Evolutionary conservation across 2,888 invertebrate species (phyloP).

Genomic region (Gortyna flavago): DNA sequence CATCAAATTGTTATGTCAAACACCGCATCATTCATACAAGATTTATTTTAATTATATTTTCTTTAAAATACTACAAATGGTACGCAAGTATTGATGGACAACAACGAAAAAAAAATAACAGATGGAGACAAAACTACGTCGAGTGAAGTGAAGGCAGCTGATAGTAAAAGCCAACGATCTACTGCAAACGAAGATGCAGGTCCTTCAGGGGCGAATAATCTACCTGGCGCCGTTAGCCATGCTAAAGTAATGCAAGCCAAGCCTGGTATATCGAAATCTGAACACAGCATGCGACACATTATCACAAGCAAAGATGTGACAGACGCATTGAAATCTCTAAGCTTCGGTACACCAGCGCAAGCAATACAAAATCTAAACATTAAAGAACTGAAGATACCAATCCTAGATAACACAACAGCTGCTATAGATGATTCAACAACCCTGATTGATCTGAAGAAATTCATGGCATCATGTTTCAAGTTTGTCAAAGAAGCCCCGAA

Average conservation of each 20-base stretch:
- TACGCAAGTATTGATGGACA: constrained; percentile 81
- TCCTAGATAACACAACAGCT: constrained; percentile 66
- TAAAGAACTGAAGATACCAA: constrained; percentile 78
- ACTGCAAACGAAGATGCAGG: constrained; percentile 79
- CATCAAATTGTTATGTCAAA: constrained; percentile 66
- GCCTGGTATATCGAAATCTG: constrained; percentile 84
- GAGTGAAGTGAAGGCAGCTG: constrained; percentile 65
- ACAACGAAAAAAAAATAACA: constrained; percentile 73
- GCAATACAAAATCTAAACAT: constrained; percentile 70
- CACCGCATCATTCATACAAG: constrained; percentile 65
- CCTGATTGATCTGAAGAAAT: constrained; percentile 81
- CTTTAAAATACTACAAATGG: constrained; percentile 78
- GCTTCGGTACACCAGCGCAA: constrained; percentile 73
- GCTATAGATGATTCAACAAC: constrained; percentile 74
- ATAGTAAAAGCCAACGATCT: constrained; percentile 51
- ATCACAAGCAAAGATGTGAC: constrained; percentile 83
- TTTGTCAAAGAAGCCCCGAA: constrained; percentile 74
- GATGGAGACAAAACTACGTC: constrained; percentile 71
- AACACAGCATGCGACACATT: constrained; percentile 82
- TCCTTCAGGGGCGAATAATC: constrained; percentile 75
- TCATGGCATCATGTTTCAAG: constrained; percentile 85
- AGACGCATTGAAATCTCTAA: constrained; percentile 82
- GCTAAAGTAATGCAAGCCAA: constrained; percentile 67
- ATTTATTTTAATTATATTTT: constrained; percentile 69
- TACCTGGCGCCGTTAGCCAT: constrained; percentile 80